These are phyloP conservation scores for Protobothrops mucrosquamatus DNA, from an alignment of 2,113 vertebrate genomes.

Conservation along the genomic window DNA sequence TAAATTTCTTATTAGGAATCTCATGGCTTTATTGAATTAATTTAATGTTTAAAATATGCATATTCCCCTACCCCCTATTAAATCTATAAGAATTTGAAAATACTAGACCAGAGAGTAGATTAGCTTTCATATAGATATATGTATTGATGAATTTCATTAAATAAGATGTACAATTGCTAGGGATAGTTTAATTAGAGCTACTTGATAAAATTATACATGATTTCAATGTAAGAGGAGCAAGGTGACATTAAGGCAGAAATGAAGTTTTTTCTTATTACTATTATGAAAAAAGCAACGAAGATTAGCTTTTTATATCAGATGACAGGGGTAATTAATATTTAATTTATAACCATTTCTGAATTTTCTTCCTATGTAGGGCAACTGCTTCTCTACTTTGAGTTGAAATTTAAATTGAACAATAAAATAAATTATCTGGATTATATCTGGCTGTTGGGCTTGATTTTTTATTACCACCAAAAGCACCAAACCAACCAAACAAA, in stretches of 20 bases:
- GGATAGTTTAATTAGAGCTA: conserved; percentile 51
- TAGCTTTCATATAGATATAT: conserved; percentile 48
- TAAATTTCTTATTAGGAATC: not conserved
- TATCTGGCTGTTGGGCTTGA: not conserved
- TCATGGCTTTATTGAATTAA: not conserved
- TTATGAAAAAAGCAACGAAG: not conserved
- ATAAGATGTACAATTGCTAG: conserved; percentile 21
- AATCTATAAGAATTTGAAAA: conserved; percentile 26
- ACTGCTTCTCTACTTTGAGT: not conserved
- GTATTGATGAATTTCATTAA: conserved; percentile 46
- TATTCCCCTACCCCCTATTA: not conserved
- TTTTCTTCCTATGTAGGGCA: not conserved
- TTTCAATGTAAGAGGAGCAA: conserved; percentile 31
- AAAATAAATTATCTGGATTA: not conserved
- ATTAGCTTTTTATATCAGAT: not conserved
- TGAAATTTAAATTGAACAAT: not conserved
- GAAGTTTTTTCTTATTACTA: not conserved
- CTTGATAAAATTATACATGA: conserved; percentile 28
- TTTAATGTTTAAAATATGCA: conserved; percentile 15
- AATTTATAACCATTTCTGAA: not conserved
- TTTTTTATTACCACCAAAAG: not conserved
- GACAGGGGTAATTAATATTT: not conserved
- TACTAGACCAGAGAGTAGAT: conserved; percentile 4
- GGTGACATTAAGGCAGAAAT: not conserved
- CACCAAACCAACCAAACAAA: not conserved